Conservation (phyloP, 2,113 vertebrate genomes). For the Xiphias gladius region DNA sequence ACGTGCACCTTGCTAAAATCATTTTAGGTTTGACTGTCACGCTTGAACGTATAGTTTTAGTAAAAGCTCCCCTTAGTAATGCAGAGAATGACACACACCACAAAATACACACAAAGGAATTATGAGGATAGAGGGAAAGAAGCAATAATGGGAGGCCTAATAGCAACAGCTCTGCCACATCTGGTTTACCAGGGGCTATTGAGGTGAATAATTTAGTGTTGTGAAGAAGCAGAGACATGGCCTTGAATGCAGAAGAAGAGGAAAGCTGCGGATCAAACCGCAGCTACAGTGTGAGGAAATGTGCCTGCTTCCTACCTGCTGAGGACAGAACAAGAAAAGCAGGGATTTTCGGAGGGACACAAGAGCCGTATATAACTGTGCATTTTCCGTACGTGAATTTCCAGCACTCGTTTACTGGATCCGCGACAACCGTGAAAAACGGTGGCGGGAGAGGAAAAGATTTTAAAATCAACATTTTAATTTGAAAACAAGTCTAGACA, state of each 20-base stretch:
- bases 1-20: constrained; percentile 29
- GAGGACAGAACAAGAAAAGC: background rate
- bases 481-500: no score
- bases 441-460: no score
- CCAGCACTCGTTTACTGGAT: no score
- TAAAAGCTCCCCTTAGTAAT: constrained; percentile 21
- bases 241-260: constrained; percentile 52
- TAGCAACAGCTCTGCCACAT: constrained; percentile 64
- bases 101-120: constrained; percentile 36
- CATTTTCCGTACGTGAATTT: no score
- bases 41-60: constrained; percentile 5
- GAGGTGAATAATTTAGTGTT: constrained; percentile 80
- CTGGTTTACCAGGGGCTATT: constrained; percentile 57
- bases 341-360: background rate
- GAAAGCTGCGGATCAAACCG: background rate
- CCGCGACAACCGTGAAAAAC: no score
- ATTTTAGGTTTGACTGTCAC: constrained; percentile 30
- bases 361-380: no score
- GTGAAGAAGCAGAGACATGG: constrained; percentile 66
- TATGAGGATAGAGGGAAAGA: constrained; percentile 23
- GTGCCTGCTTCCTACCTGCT: background rate
- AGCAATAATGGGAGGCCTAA: constrained; percentile 52
- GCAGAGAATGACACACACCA: background rate
- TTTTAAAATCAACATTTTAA: no score
- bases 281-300: background rate